phyloP scores from a whole-genome alignment of 2,888 invertebrate genomes.

The Phrixothrix hirtus region DNA sequence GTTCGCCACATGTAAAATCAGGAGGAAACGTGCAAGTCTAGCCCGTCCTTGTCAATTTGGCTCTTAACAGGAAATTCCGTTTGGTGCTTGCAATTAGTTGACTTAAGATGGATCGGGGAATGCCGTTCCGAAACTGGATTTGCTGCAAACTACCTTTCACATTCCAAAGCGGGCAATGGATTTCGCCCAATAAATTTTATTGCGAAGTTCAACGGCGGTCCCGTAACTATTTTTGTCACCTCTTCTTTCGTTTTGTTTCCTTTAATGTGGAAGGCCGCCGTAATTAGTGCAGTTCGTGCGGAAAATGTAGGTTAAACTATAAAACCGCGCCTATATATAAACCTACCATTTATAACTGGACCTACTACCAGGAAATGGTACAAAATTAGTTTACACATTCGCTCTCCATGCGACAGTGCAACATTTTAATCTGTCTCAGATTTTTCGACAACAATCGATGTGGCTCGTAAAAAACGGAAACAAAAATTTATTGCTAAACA shows the following conservation, averaged over 20 bases:
- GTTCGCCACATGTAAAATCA: no score
- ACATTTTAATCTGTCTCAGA: no score
- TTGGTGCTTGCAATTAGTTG: not conserved
- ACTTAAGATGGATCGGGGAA: slow-evolving; percentile 31
- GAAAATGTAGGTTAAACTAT: slow-evolving; percentile 8
- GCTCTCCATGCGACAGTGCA: no score
- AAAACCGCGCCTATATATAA: slow-evolving; percentile 13
- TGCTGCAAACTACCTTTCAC: slow-evolving; percentile 43
- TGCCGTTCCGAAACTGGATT: slow-evolving; percentile 43
- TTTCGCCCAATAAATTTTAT: slow-evolving; percentile 28
- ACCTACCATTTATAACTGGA: no score
- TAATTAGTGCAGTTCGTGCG: slow-evolving; percentile 6
- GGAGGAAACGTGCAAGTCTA: not conserved
- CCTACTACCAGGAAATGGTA: slow-evolving; percentile 10
- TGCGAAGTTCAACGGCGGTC: not conserved
- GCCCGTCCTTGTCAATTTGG: not conserved
- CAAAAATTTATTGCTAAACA: no score
- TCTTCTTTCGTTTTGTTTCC: no score
- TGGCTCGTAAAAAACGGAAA: no score
- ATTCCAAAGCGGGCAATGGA: slow-evolving; percentile 38
- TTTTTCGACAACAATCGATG: no score
- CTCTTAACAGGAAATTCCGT: not conserved
- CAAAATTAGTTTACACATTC: no score
- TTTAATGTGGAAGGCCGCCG: slow-evolving; percentile 9
- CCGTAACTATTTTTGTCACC: no score